Evolutionary conservation across 2,797 vertebrate genomes (phyloP).

Genomic region (Ficedula albicollis): DNA sequence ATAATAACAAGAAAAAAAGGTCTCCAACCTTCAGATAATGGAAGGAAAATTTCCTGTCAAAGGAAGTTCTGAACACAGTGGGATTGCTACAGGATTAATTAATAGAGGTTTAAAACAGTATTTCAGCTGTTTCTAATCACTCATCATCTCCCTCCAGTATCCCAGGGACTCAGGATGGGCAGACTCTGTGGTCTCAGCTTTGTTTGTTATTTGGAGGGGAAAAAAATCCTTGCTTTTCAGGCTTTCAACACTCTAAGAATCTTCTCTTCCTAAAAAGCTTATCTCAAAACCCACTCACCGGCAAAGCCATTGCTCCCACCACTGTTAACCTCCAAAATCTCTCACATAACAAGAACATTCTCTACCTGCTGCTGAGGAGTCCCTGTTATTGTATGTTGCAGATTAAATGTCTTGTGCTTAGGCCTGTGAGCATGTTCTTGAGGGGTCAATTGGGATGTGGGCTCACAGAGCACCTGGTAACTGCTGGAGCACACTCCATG

Average conservation of each 20-base stretch:
- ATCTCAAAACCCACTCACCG: neutral
- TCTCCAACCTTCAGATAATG: neutral
- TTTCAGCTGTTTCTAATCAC: slow-evolving; percentile 45
- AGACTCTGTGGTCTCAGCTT: neutral
- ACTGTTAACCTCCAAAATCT: neutral
- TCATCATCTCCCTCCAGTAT: neutral
- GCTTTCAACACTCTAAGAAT: neutral
- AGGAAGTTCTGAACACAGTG: slow-evolving; percentile 14
- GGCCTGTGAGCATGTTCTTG: neutral
- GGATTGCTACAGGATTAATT: slow-evolving; percentile 17
- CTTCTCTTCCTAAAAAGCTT: neutral
- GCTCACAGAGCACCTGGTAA: neutral
- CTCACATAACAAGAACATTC: neutral
- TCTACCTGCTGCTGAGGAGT: neutral
- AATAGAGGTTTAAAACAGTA: neutral
- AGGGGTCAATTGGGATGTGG: neutral
- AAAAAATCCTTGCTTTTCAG: neutral
- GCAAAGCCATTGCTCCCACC: neutral
- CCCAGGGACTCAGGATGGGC: neutral
- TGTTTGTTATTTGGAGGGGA: neutral
- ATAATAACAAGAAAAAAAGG: neutral
- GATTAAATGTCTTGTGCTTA: neutral
- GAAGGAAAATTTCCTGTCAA: neutral
- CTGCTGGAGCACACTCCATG: neutral
- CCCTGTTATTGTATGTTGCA: neutral